Percentiles rank a stretch among this genome's conserved stretches.
Evolutionary conservation across 2,797 vertebrate genomes (phyloP).

Genomic region (Taenioides sp.): DNA sequence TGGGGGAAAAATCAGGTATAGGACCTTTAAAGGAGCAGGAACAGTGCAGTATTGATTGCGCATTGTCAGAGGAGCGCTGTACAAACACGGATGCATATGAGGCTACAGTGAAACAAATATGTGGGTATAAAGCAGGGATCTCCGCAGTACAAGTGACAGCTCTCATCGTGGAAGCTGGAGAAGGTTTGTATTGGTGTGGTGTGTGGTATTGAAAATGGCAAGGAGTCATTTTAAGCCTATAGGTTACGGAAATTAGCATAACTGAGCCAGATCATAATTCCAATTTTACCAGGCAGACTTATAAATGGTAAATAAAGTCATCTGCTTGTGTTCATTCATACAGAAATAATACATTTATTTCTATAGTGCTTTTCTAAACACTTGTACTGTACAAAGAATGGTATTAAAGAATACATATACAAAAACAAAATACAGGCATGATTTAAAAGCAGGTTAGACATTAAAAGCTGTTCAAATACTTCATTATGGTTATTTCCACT

Average conservation of each 20-base stretch:
- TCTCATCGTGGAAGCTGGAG: background rate
- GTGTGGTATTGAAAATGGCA: background rate
- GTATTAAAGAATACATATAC: no score
- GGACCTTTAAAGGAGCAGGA: conserved; percentile 22
- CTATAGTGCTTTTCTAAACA: no score
- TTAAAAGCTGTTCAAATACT: no score
- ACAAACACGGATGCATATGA: background rate
- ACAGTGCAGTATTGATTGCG: conserved; percentile 30
- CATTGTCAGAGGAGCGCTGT: conserved; percentile 29
- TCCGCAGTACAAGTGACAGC: conserved; percentile 22
- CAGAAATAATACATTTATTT: no score
- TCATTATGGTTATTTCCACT: no score
- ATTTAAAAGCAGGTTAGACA: no score
- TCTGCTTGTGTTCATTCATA: no score
- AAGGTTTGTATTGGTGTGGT: background rate
- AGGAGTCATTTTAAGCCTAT: background rate
- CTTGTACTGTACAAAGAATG: no score
- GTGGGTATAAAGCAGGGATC: conserved; percentile 35
- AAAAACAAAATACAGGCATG: no score
- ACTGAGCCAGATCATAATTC: no score
- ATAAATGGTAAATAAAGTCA: no score
- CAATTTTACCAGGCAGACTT: background rate
- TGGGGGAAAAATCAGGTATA: no score
- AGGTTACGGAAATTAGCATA: background rate
- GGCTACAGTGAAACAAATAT: conserved; percentile 40